Evolutionary conservation across 2,797 vertebrate species (phyloP), one percentile per base, ranked within the genome.

Genomic region (Phylloscopus collybita): DNA sequence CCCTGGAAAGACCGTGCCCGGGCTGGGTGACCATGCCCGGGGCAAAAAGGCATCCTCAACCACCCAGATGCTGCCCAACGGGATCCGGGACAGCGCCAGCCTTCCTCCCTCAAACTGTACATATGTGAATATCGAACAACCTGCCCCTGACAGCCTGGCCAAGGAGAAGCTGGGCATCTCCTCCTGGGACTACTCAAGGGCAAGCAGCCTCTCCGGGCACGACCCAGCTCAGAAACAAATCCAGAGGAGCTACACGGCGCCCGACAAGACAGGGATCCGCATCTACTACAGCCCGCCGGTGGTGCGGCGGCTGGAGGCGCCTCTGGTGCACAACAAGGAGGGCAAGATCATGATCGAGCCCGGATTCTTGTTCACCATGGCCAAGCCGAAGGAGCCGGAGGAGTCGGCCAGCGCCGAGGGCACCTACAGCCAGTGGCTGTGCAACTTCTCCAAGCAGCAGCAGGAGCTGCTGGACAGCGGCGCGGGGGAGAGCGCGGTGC

Each of bases 221-320:
- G 98, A 99, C 47, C 94, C 97, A 11, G 92, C 98, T 13, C 98
- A 98, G 80, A 98, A 98, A 72, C 98, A 98, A 20, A 98, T 99
- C 93, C 99, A 99, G 97, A 98, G 99, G 96, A 99, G 99, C 98
- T 98, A 98, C 97, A 99, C 99, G 0, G 99, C 99, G 0, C 99
- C 99, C 0, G 99, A 99, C 97, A 99, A 99, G 97, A 99, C 99
- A 0, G 99, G 99, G 82, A 99, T 99, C 93, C 98, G 99, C 12
- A 99, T 99, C 95, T 99, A 99, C 97, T 99, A 99, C 93, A 99
- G 99, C 93, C 99, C 99, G 0, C 99, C 99, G 0, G 98, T 99
- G 44, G 98, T 98, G 38, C 98, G 99, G 45, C 98, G 99, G 93
- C 98, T 99, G 97, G 99, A 99, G 88, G 97, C 97, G 8, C 98